phyloP scores from a whole-genome alignment of 2,797 vertebrate species.

The Schizothorax lantsangensis region DNA sequence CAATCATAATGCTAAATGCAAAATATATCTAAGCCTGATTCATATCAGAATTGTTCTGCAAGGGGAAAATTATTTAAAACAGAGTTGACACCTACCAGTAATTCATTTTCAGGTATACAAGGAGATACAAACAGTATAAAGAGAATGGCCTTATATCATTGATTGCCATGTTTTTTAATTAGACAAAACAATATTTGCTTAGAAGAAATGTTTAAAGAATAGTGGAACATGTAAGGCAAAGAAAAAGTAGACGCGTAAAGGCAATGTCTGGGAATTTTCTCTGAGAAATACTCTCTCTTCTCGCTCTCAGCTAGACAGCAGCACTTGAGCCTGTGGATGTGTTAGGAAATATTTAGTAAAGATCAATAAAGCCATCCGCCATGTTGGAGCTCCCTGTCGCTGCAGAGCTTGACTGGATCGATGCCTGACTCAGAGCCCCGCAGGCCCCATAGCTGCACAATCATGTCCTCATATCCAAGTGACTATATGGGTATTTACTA shows the following conservation, averaged over 20 bases:
- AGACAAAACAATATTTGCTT: not conserved
- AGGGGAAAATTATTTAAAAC: not conserved
- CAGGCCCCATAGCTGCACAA: constrained; percentile 30
- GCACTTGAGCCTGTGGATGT: not conserved
- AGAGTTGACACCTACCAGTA: not conserved
- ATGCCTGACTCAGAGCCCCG: constrained; percentile 51
- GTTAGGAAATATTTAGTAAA: constrained; percentile 54
- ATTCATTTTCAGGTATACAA: not conserved
- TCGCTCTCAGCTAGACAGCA: constrained; percentile 1
- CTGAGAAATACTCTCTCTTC: not conserved
- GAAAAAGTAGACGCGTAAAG: not conserved
- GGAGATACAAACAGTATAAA: not conserved
- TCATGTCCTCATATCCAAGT: not conserved
- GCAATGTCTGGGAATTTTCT: not conserved
- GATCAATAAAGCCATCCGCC: constrained; percentile 57
- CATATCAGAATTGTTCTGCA: not conserved
- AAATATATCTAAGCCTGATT: not conserved
- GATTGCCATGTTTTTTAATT: not conserved
- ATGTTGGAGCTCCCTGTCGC: constrained; percentile 34
- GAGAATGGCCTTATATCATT: not conserved
- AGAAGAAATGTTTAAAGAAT: not conserved
- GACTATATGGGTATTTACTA: constrained; percentile 17
- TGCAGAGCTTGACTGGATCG: constrained; percentile 43
- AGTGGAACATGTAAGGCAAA: not conserved
- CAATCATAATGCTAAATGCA: not conserved